Base-by-base conservation (phyloP, 2,797 vertebrate species). In the Hoplostethus mediterraneus region DNA sequence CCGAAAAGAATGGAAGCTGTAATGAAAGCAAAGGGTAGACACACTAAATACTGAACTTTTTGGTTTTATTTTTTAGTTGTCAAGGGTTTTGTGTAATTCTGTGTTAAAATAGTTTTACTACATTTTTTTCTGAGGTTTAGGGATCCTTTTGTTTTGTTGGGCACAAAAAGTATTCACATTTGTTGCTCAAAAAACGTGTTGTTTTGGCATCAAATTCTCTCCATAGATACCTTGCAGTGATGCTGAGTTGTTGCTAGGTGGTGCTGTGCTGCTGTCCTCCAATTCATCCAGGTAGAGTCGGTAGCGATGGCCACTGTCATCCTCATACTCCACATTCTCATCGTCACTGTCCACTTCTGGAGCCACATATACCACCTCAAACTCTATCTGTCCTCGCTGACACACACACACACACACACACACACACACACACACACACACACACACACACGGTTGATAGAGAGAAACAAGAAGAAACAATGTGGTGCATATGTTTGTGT, bases 261-360 rank as follows among this genome's bases (percentile, higher is more conserved):
- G 83, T 8, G 95, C 87, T 28, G 83, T 79, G n/a, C 77, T 73
- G 65, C 93, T 90, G 78, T 96, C 96, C 42, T 97, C 98, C 84
- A 99, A 85, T 73, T 99, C 98, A 45, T 99, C 98, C 78, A 99
- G 95, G 85, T 99, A 99, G 5, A 99, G 93, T 54, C 97, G 95
- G 68, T 99, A 99, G 49, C 97, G 97, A 78, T 99, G 98, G n/a
- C 98, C 98, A 3, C 94, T 97, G 84, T 99, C 98, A 0, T 99
- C 98, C 84, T 99, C 98, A 30, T 99, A 99, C 88, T 99, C 98
- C 55, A 98, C 98, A 0, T 99, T 99, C 92, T 99, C 98, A 49
- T 99, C 98, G 70, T 99, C 98, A 0, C 97, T 99, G 92, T 99
- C 98, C 63, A 99, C 97, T 84, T 99, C 98, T 0, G 98, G 98